Evolutionary conservation across 2,113 vertebrate genomes (phyloP), one percentile per base, ranked within the genome.

Genomic region (Calypte anna): DNA sequence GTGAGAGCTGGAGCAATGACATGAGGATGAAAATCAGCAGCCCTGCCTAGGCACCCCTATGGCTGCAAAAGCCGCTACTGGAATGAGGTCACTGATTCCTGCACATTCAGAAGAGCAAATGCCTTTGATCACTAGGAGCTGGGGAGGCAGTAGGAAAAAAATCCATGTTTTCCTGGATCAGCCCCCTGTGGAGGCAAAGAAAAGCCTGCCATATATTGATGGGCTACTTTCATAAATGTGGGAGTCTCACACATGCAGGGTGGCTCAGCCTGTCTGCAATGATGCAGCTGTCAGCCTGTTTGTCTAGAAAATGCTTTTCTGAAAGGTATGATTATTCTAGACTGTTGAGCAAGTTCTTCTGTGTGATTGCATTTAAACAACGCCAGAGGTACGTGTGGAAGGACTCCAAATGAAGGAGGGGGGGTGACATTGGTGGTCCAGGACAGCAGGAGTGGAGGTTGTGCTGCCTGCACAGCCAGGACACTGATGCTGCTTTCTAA

Each of bases 251-350:
- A 9, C 61, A n/a, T 0, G 1, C 50, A 10, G 93, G 48, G 81
- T 77, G 83, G 89, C 86, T 96, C 58, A 86, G 90, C 51, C 82
- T 85, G 48, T 90, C 66, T 50, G 81, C 2, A 33, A 74, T 94
- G 69, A 75, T 88, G 94, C 78, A 83, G 75, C 86, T 69, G 89
- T 87, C 94, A 88, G 67, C 69, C 63, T 83, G 69, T 84, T 95
- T 94, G 93, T 88, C 74, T 96, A 64, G 85, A 93, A 86, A 86
- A 89, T 61, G 92, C 72, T 83, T 92, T 79, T 96, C 78, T 90
- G 86, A 94, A 96, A 95, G 94, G 75, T 94, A 54, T 86, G 92
- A 95, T 97, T 96, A 96, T 96, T 96, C 93, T 95, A 91, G 96
- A 76, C 91, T 88, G 51, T 79, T 94, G 96, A 96, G 94, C 92